These are phyloP conservation scores for Apteryx owenii DNA, from an alignment of 2,113 vertebrate species.

Conservation along the genomic window DNA sequence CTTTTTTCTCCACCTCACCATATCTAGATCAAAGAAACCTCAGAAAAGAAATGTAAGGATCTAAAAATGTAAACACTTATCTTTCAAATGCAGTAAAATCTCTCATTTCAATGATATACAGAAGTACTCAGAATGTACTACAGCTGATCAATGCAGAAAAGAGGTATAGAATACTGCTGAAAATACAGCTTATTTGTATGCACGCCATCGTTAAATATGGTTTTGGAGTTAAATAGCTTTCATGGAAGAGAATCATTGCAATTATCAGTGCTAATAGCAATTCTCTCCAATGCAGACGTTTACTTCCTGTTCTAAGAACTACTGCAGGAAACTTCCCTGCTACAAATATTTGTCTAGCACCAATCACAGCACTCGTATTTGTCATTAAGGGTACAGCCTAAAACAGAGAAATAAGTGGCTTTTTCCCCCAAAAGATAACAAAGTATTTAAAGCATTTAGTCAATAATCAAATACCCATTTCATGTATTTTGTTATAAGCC, in stretches of 20 bases:
- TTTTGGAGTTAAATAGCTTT: conserved; percentile 61
- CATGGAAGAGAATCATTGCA: conserved; percentile 54
- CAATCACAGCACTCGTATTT: background rate
- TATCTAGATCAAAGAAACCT: background rate
- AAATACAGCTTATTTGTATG: conserved; percentile 68
- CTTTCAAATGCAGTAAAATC: conserved; percentile 51
- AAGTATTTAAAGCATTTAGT: conserved; percentile 18
- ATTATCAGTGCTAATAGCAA: conserved; percentile 55
- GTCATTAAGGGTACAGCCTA: conserved; percentile 13
- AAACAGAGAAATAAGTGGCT: background rate
- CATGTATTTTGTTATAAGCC: background rate
- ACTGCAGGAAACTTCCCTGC: conserved; percentile 14
- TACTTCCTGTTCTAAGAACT: conserved; percentile 54
- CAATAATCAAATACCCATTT: background rate
- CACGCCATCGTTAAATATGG: conserved; percentile 36
- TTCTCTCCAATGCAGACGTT: conserved; percentile 33
- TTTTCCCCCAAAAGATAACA: background rate
- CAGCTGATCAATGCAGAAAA: conserved; percentile 47
- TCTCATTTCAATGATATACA: conserved; percentile 32
- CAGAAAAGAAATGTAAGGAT: background rate
- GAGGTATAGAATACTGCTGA: conserved; percentile 46
- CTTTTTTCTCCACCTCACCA: background rate
- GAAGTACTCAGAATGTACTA: conserved; percentile 43
- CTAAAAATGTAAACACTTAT: background rate
- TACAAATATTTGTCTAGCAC: conserved; percentile 27